Conservation (phyloP, 1,140 invertebrate species). For the Watersipora subatra region DNA sequence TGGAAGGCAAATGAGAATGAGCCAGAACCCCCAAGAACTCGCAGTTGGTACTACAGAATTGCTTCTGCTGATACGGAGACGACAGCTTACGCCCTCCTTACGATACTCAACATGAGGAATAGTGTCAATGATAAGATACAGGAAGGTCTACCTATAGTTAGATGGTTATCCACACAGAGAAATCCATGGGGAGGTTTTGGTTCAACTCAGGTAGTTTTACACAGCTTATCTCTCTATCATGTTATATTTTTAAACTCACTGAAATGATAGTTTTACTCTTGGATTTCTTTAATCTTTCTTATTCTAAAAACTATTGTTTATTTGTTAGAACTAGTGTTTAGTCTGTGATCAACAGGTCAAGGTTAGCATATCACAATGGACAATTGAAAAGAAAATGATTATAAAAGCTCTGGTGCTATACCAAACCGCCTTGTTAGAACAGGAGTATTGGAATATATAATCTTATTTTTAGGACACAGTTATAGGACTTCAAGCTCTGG, state of each 20-base stretch:
- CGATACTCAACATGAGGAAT: slow-evolving; percentile 37
- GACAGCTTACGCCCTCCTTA: slow-evolving; percentile 65
- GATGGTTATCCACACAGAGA: slow-evolving; percentile 67
- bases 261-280: no score
- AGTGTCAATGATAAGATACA: slow-evolving; percentile 35
- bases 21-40: neutral
- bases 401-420: no score
- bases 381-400: no score
- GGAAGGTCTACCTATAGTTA: slow-evolving; percentile 65
- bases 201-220: no score
- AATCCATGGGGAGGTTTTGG: slow-evolving; percentile 69
- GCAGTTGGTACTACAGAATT: slow-evolving; percentile 16
- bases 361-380: no score
- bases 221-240: no score
- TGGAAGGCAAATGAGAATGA: slow-evolving; percentile 11
- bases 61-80: slow-evolving; percentile 71
- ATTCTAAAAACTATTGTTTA: no score
- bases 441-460: no score
- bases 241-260: no score
- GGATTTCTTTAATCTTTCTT: no score
- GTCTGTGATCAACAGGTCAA: no score
- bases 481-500: slow-evolving; percentile 40
- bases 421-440: slow-evolving; percentile 7
- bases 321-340: no score
- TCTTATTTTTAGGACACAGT: slow-evolving; percentile 38